Conservation (phyloP, 1,140 invertebrate species). For the Heterodera schachtii region DNA sequence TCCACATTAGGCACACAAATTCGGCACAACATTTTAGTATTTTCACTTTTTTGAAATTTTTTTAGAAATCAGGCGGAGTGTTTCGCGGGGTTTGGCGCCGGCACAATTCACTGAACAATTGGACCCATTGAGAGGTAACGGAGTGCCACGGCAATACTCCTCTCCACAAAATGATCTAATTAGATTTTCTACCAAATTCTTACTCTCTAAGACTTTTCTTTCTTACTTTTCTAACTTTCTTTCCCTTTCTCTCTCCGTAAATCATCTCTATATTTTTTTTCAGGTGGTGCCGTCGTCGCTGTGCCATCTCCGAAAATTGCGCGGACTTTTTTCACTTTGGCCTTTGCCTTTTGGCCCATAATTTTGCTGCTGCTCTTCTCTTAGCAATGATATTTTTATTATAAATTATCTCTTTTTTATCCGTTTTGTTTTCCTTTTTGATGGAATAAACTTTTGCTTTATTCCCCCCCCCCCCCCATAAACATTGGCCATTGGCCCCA, state of each 20-base stretch:
- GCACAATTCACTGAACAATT: neutral
- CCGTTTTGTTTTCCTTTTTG: neutral
- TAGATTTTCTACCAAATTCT: no score
- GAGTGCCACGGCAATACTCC: neutral
- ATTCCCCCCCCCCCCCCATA: neutral
- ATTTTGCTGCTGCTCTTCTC: neutral
- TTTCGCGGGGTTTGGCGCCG: neutral
- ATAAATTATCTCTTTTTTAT: neutral
- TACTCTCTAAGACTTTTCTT: no score
- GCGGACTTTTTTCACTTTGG: neutral
- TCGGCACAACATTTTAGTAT: neutral
- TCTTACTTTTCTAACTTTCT: no score
- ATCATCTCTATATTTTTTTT: neutral
- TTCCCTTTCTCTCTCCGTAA: no score
- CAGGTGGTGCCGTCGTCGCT: neutral
- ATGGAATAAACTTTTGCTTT: slow-evolving; percentile 14
- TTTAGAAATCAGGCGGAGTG: slow-evolving; percentile 29
- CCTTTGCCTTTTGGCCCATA: neutral
- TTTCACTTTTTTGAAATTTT: neutral
- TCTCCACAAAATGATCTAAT: neutral
- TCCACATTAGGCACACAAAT: neutral
- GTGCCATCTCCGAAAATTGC: neutral
- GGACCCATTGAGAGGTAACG: neutral
- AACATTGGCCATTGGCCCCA: neutral
- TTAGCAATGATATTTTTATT: neutral